Conservation (phyloP, 64 coral and sea anemone species). For the Pachyseris speciosa region DNA sequence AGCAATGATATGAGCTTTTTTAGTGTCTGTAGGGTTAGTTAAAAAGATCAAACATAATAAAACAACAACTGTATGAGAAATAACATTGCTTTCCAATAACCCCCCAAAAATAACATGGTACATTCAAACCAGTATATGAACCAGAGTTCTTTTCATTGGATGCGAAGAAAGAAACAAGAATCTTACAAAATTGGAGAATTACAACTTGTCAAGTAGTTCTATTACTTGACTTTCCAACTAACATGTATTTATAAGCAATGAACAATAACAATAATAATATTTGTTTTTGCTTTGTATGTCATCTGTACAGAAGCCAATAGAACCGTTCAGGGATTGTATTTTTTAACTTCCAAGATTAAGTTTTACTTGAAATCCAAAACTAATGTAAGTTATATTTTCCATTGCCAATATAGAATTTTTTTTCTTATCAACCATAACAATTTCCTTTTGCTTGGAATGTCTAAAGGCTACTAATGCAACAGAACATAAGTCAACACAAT, state of each 20-base stretch:
- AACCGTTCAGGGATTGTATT: no score
- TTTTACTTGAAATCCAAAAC: conserved; percentile 18
- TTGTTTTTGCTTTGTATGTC: background rate
- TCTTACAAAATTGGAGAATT: background rate
- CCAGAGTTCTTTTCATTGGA: no score
- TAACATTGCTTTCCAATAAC: no score
- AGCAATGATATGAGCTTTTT: background rate
- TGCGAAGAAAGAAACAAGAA: background rate
- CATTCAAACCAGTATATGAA: no score
- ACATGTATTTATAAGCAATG: background rate
- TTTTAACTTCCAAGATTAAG: conserved; percentile 33
- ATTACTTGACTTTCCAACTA: background rate
- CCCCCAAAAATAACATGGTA: no score
- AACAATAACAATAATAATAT: background rate
- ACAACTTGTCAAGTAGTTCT: no score
- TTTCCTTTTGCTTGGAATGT: background rate
- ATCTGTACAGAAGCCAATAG: background rate
- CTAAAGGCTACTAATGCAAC: background rate
- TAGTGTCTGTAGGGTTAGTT: background rate
- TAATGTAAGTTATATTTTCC: conserved; percentile 59
- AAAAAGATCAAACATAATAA: conserved; percentile 1
- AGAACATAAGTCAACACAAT: background rate
- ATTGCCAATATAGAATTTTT: conserved; percentile 32
- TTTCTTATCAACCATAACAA: conserved; percentile 23
- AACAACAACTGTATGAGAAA: no score